Conservation (phyloP, 2,888 invertebrate genomes). For the Ophraella communa region DNA sequence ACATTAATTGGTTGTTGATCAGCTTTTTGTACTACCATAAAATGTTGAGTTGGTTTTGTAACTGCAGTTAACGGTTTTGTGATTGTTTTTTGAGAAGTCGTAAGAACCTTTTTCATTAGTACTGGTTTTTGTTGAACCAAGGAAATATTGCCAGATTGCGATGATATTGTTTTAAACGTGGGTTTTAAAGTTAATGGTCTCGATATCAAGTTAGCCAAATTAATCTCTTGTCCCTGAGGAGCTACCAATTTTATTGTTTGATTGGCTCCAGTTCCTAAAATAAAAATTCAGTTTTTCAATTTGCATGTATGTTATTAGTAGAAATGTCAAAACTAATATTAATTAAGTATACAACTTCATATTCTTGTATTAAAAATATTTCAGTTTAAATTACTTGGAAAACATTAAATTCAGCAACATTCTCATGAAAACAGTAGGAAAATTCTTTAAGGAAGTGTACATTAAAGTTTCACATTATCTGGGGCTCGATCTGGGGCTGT, state of each 20-base stretch:
- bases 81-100: slow-evolving; percentile 44
- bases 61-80: slow-evolving; percentile 45
- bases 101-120: slow-evolving; percentile 56
- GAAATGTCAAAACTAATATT: no score
- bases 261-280: slow-evolving; percentile 44
- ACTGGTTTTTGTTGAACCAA: slow-evolving; percentile 52
- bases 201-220: slow-evolving; percentile 53
- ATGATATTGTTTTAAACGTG: slow-evolving; percentile 48
- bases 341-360: no score
- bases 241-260: slow-evolving; percentile 58
- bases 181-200: slow-evolving; percentile 55
- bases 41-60: slow-evolving; percentile 47
- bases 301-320: no score
- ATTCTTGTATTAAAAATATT: neutral
- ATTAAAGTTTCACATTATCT: no score
- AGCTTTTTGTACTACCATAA: slow-evolving; percentile 53
- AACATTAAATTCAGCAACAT: no score
- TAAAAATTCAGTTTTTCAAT: neutral
- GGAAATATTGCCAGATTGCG: slow-evolving; percentile 43
- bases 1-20: slow-evolving; percentile 44
- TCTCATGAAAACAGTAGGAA: no score
- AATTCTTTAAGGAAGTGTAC: no score
- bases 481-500: no score
- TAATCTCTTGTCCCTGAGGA: slow-evolving; percentile 55
- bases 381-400: no score